Evolutionary conservation across 2,797 vertebrate genomes (phyloP).

Genomic region (Labroides dimidiatus): DNA sequence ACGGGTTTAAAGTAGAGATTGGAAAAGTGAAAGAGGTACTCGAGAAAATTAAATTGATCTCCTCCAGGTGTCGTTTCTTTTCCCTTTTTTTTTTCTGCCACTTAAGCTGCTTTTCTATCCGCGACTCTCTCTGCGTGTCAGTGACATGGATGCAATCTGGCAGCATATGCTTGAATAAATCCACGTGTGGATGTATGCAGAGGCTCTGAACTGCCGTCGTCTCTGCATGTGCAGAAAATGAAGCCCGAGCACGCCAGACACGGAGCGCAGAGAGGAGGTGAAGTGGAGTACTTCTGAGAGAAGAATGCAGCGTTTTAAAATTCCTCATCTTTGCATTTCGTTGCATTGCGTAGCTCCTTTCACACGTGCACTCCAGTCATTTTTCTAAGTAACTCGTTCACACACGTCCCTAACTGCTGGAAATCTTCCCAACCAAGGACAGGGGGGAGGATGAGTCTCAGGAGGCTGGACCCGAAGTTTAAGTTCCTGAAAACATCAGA

Average conservation of each 20-base stretch:
- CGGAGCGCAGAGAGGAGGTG: neutral
- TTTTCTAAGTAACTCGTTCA: neutral
- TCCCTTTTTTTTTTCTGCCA: neutral
- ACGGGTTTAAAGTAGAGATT: conserved; percentile 55
- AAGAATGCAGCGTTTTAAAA: no score
- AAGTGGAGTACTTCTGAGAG: neutral
- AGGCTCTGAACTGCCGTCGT: conserved; percentile 11
- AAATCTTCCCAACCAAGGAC: no score
- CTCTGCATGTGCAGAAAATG: conserved; percentile 5
- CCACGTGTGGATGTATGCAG: conserved; percentile 25
- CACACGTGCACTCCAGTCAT: no score
- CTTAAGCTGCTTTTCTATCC: neutral
- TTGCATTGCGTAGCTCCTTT: no score
- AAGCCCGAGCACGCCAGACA: neutral
- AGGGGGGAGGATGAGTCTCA: no score
- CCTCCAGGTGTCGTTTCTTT: conserved; percentile 9
- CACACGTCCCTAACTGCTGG: neutral
- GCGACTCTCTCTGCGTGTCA: no score
- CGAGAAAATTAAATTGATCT: conserved; percentile 42
- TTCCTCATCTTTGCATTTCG: no score
- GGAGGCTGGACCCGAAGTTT: no score
- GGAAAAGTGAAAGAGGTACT: conserved; percentile 29
- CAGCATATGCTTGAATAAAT: conserved; percentile 1
- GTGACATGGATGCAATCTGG: no score
- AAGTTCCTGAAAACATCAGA: no score